Evolutionary conservation across 2,113 vertebrate genomes (phyloP), one percentile per base, ranked within the genome.

Genomic region (Choloepus hoffmanni): DNA sequence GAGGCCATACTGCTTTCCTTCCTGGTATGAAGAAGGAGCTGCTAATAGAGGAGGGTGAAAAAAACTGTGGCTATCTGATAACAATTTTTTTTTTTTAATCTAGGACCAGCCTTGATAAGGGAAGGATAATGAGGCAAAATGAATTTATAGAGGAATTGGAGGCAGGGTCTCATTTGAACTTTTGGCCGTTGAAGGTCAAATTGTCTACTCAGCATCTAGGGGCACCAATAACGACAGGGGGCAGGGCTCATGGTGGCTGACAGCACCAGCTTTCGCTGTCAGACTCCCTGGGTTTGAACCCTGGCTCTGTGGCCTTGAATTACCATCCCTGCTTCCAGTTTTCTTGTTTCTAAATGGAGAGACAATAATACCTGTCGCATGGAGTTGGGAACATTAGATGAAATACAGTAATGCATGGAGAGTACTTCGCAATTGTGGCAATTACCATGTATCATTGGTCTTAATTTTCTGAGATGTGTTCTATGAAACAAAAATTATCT

Each of bases 331-430:
- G 89, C 13, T 77, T 90, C 53, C 13, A 33, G 24, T 78, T 96
- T 84, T 95, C 58, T 86, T 70, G 26, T n/a, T 92, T 40, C 23
- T 73, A 65, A 96, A 70, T 36, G 85, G 55, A 67, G 36, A 82
- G 65, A 92, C 89, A 93, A 78, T 63, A 48, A 36, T 50, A 40
- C 28, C 53, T 2, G 5, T 40, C 7, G 81, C 65, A 36, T 28
- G 7, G 55, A 55, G 19, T 11, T 94, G 81, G 76, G 72, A 73
- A 19, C 65, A 68, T 65, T 16, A 30, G 72, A 26, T 26, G 33
- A 77, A 87, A 60, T 65, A 58, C 55, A 58, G 18, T 58, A 58
- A 62, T 16, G 9, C 55, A 67, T 28, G 43, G 89, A 63, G 76
- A 90, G 50, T n/a, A 15, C 88, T 94, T 24, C 60, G 62, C 67